These are phyloP conservation scores for Sylvicola cinctus DNA, from an alignment of 2,888 invertebrate species.

Conservation along the genomic window DNA sequence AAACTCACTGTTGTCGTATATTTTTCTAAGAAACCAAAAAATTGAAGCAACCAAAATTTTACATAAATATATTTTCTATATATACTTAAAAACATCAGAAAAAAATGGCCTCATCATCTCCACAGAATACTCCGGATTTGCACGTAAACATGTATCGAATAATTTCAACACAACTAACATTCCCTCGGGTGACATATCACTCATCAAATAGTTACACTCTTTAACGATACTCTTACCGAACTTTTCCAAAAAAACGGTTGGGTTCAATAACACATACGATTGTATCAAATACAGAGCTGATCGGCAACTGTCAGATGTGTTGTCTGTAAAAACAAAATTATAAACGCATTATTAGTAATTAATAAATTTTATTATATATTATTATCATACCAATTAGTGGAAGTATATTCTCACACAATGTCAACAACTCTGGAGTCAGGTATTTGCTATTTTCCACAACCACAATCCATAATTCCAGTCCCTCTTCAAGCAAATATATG, in stretches of 20 bases:
- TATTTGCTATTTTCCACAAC: constrained; percentile 56
- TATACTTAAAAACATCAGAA: constrained; percentile 37
- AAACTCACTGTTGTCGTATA: constrained; percentile 46
- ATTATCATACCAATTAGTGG: constrained; percentile 40
- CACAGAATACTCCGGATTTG: constrained; percentile 50
- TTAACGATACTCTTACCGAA: constrained; percentile 50
- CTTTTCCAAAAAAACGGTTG: constrained; percentile 52
- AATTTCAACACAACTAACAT: constrained; percentile 49
- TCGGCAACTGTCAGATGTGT: constrained; percentile 60
- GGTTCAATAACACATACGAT: constrained; percentile 60
- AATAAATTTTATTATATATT: background rate
- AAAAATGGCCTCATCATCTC: constrained; percentile 44
- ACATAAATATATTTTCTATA: constrained; percentile 1
- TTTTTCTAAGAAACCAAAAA: constrained; percentile 34
- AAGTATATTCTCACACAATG: constrained; percentile 52
- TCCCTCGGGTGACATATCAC: constrained; percentile 58
- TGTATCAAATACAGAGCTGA: constrained; percentile 62
- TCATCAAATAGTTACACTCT: constrained; percentile 47
- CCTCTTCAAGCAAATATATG: constrained; percentile 83
- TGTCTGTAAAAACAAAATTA: constrained; percentile 39
- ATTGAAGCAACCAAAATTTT: constrained; percentile 5
- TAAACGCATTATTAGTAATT: too few relatives aligned
- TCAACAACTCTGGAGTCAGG: constrained; percentile 42
- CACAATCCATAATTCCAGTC: constrained; percentile 73
- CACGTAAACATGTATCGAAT: constrained; percentile 56